Evolutionary conservation across 2,113 vertebrate species (phyloP), one percentile per base, ranked within the genome.

Genomic region (Condylura cristata): DNA sequence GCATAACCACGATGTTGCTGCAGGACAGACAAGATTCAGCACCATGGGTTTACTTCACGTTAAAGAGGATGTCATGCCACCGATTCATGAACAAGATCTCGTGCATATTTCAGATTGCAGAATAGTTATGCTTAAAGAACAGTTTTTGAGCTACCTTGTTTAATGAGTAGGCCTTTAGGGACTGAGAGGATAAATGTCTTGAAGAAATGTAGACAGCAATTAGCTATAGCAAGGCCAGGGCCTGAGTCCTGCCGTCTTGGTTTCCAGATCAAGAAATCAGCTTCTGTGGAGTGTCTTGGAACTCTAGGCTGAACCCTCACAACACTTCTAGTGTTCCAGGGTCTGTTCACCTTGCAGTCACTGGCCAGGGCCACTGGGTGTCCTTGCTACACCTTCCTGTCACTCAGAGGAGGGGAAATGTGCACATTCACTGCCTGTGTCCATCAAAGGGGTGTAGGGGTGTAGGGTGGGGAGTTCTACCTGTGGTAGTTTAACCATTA

Each of bases 391-490:
- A 5, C 17, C 44, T 17, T 32, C 44, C 39, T 1, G 2, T 53
- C 48, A 18, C 41, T 39, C 22, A 30, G 14, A 53, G 32, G 39
- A 48, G 13, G n/a, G 51, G 16, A 48, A 3, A 0, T 48, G 4
- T 68, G 41, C 39, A 30, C 16, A 11, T 12, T 0, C 6, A 28
- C 61, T 8, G 18, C 41, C 46, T 12, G 0, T 8, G 66, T 37
- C 14, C 3, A 3, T 66, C 39, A 14, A 0, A n/a, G n/a, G n/a
- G n/a, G n/a, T n/a, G n/a, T n/a, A n/a, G 2, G 9, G 9, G 24
- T 6, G 28, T 28, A 16, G 26, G 26, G 60, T 10, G 7, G 11
- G 12, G 3, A 0, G 53, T 5, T n/a, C 3, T 60, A 51, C 46
- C 34, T 65, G 61, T 6, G 37, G 63, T 20, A 63, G 34, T 17